These are phyloP conservation scores for Notothenia coriiceps DNA, from an alignment of 2,113 vertebrate genomes.

Conservation along the genomic window DNA sequence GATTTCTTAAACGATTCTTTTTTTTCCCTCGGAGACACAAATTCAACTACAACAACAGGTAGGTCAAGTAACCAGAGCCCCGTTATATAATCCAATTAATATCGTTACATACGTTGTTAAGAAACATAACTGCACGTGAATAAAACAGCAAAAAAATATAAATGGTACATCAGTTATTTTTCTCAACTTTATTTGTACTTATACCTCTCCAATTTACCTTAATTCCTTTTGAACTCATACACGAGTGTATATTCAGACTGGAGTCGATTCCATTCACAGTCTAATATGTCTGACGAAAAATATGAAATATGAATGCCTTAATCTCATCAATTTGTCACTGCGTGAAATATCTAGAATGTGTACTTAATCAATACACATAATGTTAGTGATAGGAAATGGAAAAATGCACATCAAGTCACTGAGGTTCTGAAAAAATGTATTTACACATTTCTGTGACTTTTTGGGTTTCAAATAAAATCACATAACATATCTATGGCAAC, in stretches of 20 bases:
- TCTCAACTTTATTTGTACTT: not conserved
- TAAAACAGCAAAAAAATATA: not conserved
- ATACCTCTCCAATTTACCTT: not conserved
- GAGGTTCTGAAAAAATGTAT: not conserved
- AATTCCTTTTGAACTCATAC: not conserved
- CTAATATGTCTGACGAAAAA: not conserved
- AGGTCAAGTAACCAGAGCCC: not conserved
- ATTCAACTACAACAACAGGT: slow-evolving; percentile 57
- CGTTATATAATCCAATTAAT: not conserved
- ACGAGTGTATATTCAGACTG: not conserved
- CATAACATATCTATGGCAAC: not conserved
- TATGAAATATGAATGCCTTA: not conserved
- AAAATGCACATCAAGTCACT: not conserved
- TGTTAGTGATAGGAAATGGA: not conserved
- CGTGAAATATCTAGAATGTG: not conserved
- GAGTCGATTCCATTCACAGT: not conserved
- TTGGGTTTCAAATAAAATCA: not conserved
- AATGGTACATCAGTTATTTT: not conserved
- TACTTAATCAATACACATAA: not conserved
- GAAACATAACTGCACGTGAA: not conserved
- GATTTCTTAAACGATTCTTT: slow-evolving; percentile 66
- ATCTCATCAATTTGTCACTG: not conserved
- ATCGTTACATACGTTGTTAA: not conserved
- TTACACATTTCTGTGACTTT: not conserved
- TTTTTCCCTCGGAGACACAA: slow-evolving; percentile 51